Conservation (phyloP, 2,888 invertebrate genomes). For the Prenolepis imparis region DNA sequence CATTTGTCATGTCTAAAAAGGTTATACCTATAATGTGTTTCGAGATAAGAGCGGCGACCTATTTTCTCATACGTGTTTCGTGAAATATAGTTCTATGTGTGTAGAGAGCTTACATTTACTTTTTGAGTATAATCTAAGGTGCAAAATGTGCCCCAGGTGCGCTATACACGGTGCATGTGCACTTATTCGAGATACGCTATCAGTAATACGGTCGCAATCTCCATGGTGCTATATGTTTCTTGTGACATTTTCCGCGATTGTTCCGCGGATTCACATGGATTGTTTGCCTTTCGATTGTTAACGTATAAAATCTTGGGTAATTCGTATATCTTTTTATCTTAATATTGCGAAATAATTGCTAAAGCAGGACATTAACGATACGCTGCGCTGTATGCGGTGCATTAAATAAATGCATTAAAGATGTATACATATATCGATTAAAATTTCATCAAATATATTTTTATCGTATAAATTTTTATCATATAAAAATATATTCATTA, state of each 20-base stretch:
- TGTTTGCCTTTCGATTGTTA: slow-evolving; percentile 42
- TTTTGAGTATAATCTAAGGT: slow-evolving; percentile 57
- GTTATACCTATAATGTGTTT: slow-evolving; percentile 48
- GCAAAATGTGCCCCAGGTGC: slow-evolving; percentile 57
- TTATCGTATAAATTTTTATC: too few relatives aligned
- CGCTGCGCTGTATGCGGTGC: too few relatives aligned
- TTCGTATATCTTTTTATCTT: background rate
- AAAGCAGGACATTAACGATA: background rate
- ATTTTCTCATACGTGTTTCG: slow-evolving; percentile 26
- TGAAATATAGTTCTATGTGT: slow-evolving; percentile 45
- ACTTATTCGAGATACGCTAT: slow-evolving; percentile 51
- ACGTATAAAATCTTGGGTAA: background rate
- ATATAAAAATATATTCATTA: too few relatives aligned
- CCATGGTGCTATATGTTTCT: slow-evolving; percentile 45
- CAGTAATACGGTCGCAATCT: slow-evolving; percentile 50
- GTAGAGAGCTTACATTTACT: slow-evolving; percentile 48
- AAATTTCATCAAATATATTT: background rate
- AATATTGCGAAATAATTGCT: background rate
- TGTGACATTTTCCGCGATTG: slow-evolving; percentile 46
- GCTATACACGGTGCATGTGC: slow-evolving; percentile 41
- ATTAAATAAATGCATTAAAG: background rate
- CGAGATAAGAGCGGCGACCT: slow-evolving; percentile 51
- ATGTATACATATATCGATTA: background rate
- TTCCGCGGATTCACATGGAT: slow-evolving; percentile 8
- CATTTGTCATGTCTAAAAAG: slow-evolving; percentile 55